Base-by-base conservation (phyloP, 2,797 vertebrate genomes). In the Martes flavigula region DNA sequence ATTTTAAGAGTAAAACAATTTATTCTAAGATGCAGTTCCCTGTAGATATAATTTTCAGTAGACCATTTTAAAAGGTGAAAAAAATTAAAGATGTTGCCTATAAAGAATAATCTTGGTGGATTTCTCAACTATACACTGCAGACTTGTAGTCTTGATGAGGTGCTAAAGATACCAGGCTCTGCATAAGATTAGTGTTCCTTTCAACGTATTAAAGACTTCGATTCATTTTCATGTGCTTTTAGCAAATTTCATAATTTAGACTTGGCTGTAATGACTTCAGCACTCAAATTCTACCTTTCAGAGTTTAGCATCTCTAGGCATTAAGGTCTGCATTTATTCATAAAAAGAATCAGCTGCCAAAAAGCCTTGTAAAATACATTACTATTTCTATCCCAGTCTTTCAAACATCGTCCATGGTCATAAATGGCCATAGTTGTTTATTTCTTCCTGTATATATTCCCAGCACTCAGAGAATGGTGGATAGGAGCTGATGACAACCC, bases 291-390 rank as follows among this genome's bases (percentile, higher is more conserved):
- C 20, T 62, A 30, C 32, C 21, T 93, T 93, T 94, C 43, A 68
- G 10, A 93, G 75, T 81, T 96, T 82, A 88, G 78, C 62, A 82
- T 73, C 43, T 94, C 66, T 88, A 62, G 51, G 85, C 48, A 75
- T 79, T 87, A 54, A 90, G 81, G 79, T 91, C 85, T 96, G 32
- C 20, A 84, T 92, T 97, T 94, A 91, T 85, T 94, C 54, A 70
- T 78, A 56, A 91, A 90, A 96, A 83, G 25, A 96, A 75, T 3
- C 15, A 93, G 56, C 6, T 91, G 73, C 73, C 94, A 90, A 88
- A 95, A 97, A 90, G 20, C 18, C 13, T 90, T 96, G 92, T 60
- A 88, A 96, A 97, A 97, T 86, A 78, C 25, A 78, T 12, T 90
- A 64, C 8, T 64, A 7, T 60, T 23, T 43, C 25, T 56, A 14